Conservation (phyloP, 2,888 invertebrate species). For the Apodemia mormo region DNA sequence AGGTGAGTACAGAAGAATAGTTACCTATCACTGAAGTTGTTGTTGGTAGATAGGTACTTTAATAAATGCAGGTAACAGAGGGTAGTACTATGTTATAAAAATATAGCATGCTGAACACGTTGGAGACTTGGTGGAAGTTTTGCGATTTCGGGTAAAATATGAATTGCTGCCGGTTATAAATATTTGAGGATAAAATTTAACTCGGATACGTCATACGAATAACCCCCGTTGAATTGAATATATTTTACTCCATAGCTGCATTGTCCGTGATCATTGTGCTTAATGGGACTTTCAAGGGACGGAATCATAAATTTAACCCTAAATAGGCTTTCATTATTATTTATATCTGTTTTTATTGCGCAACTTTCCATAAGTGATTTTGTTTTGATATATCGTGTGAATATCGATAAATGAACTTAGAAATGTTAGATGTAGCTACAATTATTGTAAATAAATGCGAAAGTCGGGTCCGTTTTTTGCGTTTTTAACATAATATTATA, state of each 20-base stretch:
- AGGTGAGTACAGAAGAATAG: no score
- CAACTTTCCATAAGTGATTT: constrained; percentile 15
- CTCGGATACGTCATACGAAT: constrained; percentile 11
- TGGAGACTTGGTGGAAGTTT: not conserved
- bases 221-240: constrained; percentile 18
- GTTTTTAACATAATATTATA: no score
- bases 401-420: constrained; percentile 3
- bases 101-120: not conserved
- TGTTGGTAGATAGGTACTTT: no score
- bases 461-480: no score
- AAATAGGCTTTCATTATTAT: constrained; percentile 19
- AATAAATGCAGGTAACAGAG: no score
- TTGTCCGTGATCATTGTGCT: constrained; percentile 20
- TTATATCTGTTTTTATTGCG: constrained; percentile 17
- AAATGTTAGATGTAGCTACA: not conserved
- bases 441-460: not conserved
- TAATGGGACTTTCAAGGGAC: constrained; percentile 27
- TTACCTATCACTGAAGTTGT: no score
- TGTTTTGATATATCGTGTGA: constrained; percentile 7
- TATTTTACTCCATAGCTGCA: constrained; percentile 11
- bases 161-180: not conserved
- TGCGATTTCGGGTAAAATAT: not conserved
- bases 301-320: constrained; percentile 20
- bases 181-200: constrained; percentile 1
- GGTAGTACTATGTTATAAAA: no score